Evolutionary conservation across 2,888 invertebrate genomes (phyloP).

Genomic region (Xanthia togata): DNA sequence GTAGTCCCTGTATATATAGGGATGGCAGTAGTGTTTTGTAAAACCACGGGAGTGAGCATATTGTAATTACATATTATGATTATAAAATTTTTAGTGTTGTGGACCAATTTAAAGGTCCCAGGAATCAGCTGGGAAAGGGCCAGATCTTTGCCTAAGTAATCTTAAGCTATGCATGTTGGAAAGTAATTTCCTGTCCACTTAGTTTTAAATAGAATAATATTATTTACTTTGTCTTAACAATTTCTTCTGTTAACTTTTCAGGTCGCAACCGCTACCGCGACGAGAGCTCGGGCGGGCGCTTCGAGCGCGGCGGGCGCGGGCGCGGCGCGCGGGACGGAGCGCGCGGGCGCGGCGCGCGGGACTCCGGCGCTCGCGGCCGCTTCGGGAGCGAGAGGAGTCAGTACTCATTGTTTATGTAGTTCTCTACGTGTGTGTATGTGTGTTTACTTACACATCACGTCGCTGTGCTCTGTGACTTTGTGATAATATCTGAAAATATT

Average conservation of each 20-base stretch:
- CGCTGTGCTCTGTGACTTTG: neutral
- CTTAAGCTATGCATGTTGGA: no score
- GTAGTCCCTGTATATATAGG: no score
- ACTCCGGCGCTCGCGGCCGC: slow-evolving; percentile 53
- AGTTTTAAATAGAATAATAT: no score
- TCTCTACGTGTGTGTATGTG: slow-evolving; percentile 24
- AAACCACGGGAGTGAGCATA: neutral
- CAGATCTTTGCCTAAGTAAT: neutral
- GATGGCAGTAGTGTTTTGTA: neutral
- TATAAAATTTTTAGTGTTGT: neutral
- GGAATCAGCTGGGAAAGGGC: neutral
- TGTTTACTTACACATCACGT: slow-evolving; percentile 14
- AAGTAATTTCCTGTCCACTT: neutral
- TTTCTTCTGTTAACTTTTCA: slow-evolving; percentile 46
- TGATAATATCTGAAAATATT: neutral
- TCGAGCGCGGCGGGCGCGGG: slow-evolving; percentile 63
- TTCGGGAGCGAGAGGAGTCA: slow-evolving; percentile 69
- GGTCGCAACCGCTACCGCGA: slow-evolving; percentile 84
- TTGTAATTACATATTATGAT: no score
- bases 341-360: slow-evolving; percentile 37
- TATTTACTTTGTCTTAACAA: neutral
- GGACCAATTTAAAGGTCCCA: neutral
- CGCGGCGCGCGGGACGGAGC: slow-evolving; percentile 48
- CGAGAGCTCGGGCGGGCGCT: slow-evolving; percentile 78
- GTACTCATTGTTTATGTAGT: slow-evolving; percentile 57